Evolutionary conservation across 2,113 vertebrate genomes (phyloP).

Genomic region (Chauna torquata): DNA sequence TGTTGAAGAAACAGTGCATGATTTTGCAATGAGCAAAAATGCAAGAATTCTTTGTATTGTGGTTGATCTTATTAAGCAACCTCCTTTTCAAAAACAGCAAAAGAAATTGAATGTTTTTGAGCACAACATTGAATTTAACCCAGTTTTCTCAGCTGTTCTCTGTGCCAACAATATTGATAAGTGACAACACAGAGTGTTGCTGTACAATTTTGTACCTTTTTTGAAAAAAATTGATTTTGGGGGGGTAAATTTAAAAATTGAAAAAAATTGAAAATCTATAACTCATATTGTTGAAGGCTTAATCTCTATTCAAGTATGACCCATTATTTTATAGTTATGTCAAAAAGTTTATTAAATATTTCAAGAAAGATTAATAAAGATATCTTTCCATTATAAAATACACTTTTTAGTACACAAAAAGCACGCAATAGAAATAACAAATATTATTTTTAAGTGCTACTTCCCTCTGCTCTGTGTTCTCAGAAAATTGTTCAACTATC

Average conservation of each 20-base stretch:
- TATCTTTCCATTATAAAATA: not conserved
- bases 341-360: not conserved
- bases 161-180: not conserved
- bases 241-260: too few relatives aligned
- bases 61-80: not conserved
- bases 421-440: not conserved
- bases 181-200: not conserved
- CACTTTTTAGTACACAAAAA: not conserved
- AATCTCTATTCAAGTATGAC: not conserved
- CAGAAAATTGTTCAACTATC: not conserved
- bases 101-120: not conserved
- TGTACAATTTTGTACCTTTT: not conserved
- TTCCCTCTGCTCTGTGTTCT: not conserved
- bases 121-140: not conserved
- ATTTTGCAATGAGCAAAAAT: not conserved
- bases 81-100: not conserved
- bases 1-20: not conserved
- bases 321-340: not conserved
- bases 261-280: not conserved
- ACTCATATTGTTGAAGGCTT: not conserved
- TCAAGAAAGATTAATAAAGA: not conserved
- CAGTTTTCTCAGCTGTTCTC: not conserved
- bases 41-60: not conserved
- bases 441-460: not conserved
- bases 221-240: not conserved